Percentiles rank a stretch among this genome's conserved stretches.
Evolutionary conservation across 2,113 vertebrate species (phyloP).

Genomic region (Oriolus oriolus): DNA sequence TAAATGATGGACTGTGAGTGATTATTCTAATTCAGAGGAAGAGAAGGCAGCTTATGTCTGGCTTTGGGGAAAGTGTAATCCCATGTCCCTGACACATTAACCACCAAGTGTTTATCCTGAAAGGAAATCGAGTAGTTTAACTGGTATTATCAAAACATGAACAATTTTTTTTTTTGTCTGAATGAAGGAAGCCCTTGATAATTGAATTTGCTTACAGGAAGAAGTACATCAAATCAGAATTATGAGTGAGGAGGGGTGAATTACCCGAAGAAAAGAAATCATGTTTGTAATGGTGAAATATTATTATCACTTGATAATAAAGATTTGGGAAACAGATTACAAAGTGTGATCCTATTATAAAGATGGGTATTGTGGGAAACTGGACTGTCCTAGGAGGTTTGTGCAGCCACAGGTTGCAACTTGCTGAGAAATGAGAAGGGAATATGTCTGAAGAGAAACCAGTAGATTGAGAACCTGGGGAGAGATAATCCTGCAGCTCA

Average conservation of each 20-base stretch:
- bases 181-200: not conserved
- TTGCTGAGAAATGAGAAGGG: not conserved
- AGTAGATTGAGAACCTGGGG: not conserved
- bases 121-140: not conserved
- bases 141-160: not conserved
- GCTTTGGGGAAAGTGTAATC: not conserved
- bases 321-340: not conserved
- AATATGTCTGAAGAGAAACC: not conserved
- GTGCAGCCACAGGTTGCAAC: not conserved
- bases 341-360: not conserved
- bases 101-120: not conserved
- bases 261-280: not conserved
- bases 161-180: not conserved
- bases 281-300: not conserved
- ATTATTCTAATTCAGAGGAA: conserved; percentile 11
- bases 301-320: not conserved
- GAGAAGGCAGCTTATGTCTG: not conserved
- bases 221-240: not conserved
- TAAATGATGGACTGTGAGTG: not conserved
- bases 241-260: not conserved
- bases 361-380: not conserved
- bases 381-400: not conserved
- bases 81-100: not conserved
- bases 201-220: not conserved
- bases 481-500: not conserved